Evolutionary conservation across 2,888 invertebrate genomes (phyloP).

Genomic region (Perithous albicinctus): DNA sequence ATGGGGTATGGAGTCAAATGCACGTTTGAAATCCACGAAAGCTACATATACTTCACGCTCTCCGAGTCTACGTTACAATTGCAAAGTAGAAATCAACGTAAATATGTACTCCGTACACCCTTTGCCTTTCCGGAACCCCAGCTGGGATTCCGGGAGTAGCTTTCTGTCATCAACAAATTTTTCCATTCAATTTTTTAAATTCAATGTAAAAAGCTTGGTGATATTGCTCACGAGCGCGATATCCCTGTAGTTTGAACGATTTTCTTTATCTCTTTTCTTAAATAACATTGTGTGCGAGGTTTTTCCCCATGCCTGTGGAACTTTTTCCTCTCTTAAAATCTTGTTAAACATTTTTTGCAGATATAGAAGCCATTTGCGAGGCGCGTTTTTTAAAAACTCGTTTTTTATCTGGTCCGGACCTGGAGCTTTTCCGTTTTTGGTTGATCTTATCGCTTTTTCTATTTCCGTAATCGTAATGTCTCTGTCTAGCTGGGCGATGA

Average conservation of each 20-base stretch:
- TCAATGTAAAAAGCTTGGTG: conserved; percentile 40
- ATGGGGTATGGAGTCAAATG: conserved; percentile 66
- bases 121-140: conserved; percentile 17
- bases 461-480: background rate
- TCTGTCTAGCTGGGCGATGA: background rate
- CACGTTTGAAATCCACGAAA: conserved; percentile 65
- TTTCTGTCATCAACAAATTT: background rate
- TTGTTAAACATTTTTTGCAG: conserved; percentile 51
- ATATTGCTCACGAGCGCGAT: conserved; percentile 67
- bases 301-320: conserved; percentile 41
- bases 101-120: conserved; percentile 18
- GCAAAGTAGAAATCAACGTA: background rate
- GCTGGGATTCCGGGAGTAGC: conserved; percentile 21
- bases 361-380: conserved; percentile 31
- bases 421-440: conserved; percentile 49
- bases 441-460: conserved; percentile 5
- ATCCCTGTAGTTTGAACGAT: conserved; percentile 68
- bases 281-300: conserved; percentile 26
- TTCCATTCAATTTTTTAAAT: conserved; percentile 18
- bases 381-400: conserved; percentile 48
- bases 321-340: conserved; percentile 19
- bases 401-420: conserved; percentile 48
- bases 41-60: conserved; percentile 56
- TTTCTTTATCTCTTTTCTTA: conserved; percentile 55
- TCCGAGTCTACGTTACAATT: conserved; percentile 38